Percentiles rank a stretch among this genome's conserved stretches.
Evolutionary conservation across 30 jellyfish, hydroid and myxozoan species (phyloP).

Genomic region (Pelagia noctiluca): DNA sequence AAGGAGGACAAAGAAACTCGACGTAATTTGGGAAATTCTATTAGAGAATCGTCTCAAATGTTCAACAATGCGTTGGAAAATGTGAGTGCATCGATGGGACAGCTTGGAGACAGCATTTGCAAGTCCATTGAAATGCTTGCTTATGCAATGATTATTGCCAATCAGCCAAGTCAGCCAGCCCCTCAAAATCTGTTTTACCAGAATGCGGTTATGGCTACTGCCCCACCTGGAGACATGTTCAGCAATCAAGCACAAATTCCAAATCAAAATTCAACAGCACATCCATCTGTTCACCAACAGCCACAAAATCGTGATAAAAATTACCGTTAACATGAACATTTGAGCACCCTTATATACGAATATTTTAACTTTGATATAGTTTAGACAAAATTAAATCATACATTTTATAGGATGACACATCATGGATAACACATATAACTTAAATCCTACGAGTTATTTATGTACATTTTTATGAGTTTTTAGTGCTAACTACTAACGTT

Average conservation of each 20-base stretch:
- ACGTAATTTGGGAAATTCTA: neutral
- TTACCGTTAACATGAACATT: no score
- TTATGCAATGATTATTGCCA: neutral
- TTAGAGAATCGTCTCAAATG: neutral
- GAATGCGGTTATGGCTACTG: neutral
- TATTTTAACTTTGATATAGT: no score
- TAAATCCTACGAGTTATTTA: no score
- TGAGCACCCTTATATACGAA: no score
- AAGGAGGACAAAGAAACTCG: neutral
- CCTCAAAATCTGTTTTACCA: neutral
- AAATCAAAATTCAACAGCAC: no score
- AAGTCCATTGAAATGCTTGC: neutral
- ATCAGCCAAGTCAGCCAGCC: neutral
- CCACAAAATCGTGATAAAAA: no score
- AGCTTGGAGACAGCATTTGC: constrained; percentile 1
- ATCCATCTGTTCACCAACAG: no score
- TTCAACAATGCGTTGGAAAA: neutral
- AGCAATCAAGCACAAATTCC: neutral
- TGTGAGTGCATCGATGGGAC: neutral
- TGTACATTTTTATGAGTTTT: no score
- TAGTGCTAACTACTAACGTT: no score
- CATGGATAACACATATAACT: no score
- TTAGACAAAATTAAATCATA: no score
- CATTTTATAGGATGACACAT: no score
- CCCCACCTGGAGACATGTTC: neutral